phyloP scores from a whole-genome alignment of 23 tunicate genomes.

The Trididemnum clinides region DNA sequence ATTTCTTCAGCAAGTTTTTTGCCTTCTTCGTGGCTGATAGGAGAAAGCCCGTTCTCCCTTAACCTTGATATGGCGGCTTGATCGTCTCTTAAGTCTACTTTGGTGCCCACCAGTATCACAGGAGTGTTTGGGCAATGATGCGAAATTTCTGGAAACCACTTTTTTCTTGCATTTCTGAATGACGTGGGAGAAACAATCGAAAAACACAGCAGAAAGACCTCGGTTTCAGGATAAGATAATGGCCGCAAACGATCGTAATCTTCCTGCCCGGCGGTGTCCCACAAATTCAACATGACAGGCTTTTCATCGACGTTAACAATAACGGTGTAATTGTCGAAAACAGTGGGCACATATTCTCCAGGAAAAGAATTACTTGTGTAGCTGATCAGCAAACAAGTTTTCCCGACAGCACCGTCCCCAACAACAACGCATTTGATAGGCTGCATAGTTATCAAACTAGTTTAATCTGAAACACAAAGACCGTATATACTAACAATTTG shows the following conservation, averaged over 20 bases:
- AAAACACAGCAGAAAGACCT: constrained; percentile 6
- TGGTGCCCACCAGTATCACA: constrained; percentile 1
- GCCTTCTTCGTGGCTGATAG: not conserved
- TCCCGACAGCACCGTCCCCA: constrained; percentile 20
- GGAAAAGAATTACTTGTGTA: constrained; percentile 4
- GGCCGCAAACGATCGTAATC: constrained; percentile 15
- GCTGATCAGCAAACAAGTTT: constrained; percentile 12
- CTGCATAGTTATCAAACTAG: not conserved
- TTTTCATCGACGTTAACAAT: constrained; percentile 13
- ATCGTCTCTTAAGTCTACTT: constrained; percentile 3
- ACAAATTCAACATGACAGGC: constrained; percentile 8
- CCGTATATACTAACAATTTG: too few species aligned
- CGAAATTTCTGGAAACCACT: not conserved
- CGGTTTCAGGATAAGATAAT: constrained; percentile 14
- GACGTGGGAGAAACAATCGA: constrained; percentile 10
- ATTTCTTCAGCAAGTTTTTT: constrained; percentile 7
- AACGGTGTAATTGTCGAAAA: constrained; percentile 3
- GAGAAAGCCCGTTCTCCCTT: not conserved
- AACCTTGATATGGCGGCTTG: not conserved
- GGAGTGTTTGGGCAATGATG: constrained; percentile 25
- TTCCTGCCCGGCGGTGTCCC: constrained; percentile 28
- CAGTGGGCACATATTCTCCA: constrained; percentile 16
- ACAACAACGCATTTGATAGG: constrained; percentile 15
- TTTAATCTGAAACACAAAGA: too few species aligned
- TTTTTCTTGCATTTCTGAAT: constrained; percentile 10